Percentiles rank a stretch among this genome's conserved stretches.
These are phyloP conservation scores for Zygogramma bicolorata DNA, from an alignment of 2,888 invertebrate species.

Conservation along the genomic window DNA sequence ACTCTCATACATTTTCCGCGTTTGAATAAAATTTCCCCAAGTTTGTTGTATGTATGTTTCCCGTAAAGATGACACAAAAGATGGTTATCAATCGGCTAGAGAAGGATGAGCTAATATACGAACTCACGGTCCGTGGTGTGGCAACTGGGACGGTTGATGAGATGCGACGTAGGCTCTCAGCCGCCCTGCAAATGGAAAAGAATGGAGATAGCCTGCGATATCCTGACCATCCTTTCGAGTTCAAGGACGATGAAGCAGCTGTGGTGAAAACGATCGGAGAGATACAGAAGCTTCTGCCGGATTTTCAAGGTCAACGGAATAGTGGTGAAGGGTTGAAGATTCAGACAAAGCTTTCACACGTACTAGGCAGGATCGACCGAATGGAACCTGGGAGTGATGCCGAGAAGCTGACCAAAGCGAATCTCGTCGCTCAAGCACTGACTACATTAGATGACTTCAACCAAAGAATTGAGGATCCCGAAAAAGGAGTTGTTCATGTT, in stretches of 20 bases:
- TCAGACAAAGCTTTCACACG: too few relatives aligned
- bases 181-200: constrained; percentile 24
- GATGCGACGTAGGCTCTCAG: constrained; percentile 17
- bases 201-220: constrained; percentile 30
- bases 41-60: too few relatives aligned
- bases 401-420: not conserved
- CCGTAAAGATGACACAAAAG: constrained; percentile 20
- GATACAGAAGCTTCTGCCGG: not conserved
- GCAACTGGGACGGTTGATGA: constrained; percentile 16
- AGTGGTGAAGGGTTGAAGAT: too few relatives aligned
- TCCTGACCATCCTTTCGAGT: constrained; percentile 23
- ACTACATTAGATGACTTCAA: not conserved
- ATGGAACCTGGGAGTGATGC: not conserved
- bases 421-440: not conserved
- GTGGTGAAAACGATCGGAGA: not conserved
- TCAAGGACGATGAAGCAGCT: constrained; percentile 15
- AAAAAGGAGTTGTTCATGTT: not conserved
- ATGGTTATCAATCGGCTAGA: constrained; percentile 23
- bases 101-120: constrained; percentile 26
- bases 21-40: too few relatives aligned
- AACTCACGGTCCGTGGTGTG: constrained; percentile 11
- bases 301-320: not conserved
- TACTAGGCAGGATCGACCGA: too few relatives aligned
- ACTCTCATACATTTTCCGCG: too few relatives aligned
- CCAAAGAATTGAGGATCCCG: not conserved